Conservation (phyloP, 2,888 invertebrate genomes). For the Lamellibrachia satsuma region DNA sequence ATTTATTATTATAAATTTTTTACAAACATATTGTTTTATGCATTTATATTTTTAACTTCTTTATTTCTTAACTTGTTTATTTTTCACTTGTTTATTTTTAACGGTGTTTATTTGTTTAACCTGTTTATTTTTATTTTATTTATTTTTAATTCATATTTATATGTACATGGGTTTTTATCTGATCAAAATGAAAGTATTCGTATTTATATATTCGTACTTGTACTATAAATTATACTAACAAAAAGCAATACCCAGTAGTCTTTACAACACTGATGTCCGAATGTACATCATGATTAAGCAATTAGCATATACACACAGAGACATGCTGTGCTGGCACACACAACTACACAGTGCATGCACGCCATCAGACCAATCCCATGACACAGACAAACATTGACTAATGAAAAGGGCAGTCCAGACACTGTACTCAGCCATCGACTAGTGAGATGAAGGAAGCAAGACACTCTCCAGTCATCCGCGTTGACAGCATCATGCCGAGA, state of each 20-base stretch:
- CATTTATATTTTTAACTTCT: not conserved
- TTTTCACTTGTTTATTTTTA: too few relatives aligned
- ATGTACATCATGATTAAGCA: not conserved
- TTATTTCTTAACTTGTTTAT: not conserved
- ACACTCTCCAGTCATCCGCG: not conserved
- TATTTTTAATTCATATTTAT: too few relatives aligned
- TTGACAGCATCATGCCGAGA: too few relatives aligned
- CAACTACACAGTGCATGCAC: not conserved
- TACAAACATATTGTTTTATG: not conserved
- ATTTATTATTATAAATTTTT: not conserved
- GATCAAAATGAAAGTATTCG: too few relatives aligned
- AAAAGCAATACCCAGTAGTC: not conserved
- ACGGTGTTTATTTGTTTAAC: too few relatives aligned
- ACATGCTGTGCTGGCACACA: not conserved
- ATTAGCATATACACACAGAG: not conserved
- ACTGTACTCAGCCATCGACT: not conserved
- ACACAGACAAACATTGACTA: not conserved
- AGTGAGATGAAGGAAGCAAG: not conserved
- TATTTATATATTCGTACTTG: not conserved
- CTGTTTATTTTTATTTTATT: too few relatives aligned
- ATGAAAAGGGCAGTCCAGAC: not conserved
- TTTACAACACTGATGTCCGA: not conserved
- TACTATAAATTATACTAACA: not conserved
- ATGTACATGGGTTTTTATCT: too few relatives aligned
- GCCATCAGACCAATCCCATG: not conserved